Conservation (phyloP, 37 sponge, comb jelly and placozoan genomes). For the Spongia lamella region DNA sequence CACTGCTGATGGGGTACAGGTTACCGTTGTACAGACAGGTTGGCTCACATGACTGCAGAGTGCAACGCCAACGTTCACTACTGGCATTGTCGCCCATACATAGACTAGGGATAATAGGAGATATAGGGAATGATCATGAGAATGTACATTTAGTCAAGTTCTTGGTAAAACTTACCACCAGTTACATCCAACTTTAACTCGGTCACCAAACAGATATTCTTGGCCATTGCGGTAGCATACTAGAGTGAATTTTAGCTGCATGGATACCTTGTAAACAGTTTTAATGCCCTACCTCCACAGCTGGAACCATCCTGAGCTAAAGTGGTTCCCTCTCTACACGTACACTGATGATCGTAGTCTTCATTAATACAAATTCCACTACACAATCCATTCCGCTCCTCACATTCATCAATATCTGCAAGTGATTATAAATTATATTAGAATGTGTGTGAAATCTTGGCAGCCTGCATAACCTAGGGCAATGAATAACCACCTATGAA, state of each 20-base stretch:
- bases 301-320: constrained; percentile 46
- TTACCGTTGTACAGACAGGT: constrained; percentile 45
- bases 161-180: constrained; percentile 63
- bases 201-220: constrained; percentile 69
- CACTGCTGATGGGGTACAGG: constrained; percentile 20
- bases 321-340: constrained; percentile 51
- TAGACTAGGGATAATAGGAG: constrained; percentile 23
- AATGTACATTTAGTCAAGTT: neutral
- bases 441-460: constrained; percentile 3
- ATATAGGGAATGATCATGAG: neutral
- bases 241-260: constrained; percentile 8
- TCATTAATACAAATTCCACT: constrained; percentile 52
- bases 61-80: constrained; percentile 80
- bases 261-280: neutral
- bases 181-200: constrained; percentile 75
- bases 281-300: constrained; percentile 73
- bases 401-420: constrained; percentile 84
- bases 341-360: constrained; percentile 39
- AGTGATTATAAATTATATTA: neutral
- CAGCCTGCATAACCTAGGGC: too few relatives aligned
- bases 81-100: constrained; percentile 61
- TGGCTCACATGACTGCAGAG: constrained; percentile 41
- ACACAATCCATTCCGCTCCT: constrained; percentile 35
- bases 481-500: too few relatives aligned
- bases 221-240: constrained; percentile 63